Evolutionary conservation across 2,888 invertebrate species (phyloP).

Genomic region (Eristalis tenax): DNA sequence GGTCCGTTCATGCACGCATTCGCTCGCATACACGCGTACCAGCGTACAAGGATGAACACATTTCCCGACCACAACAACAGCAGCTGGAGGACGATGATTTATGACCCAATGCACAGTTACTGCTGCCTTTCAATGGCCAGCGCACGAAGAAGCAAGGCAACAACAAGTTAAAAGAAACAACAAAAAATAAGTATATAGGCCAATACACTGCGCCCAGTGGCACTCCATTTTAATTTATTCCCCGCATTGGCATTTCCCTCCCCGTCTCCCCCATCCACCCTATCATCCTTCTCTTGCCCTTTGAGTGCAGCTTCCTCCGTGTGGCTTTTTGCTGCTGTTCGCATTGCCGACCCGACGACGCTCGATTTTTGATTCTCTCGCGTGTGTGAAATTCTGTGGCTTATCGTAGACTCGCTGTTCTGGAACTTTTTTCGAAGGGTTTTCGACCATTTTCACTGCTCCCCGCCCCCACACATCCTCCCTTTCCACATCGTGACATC

Average conservation of each 20-base stretch:
- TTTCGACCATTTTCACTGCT: neutral
- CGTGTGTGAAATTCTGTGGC: conserved; percentile 21
- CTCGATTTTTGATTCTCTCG: conserved; percentile 1
- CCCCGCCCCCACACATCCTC: neutral
- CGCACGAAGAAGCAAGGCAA: neutral
- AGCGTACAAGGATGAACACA: neutral
- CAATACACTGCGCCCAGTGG: conserved; percentile 54
- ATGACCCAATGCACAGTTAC: conserved; percentile 20
- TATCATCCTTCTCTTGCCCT: conserved; percentile 1
- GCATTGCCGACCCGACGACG: neutral
- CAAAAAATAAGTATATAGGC: conserved; percentile 30
- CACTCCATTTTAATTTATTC: conserved; percentile 68
- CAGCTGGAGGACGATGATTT: conserved; percentile 35
- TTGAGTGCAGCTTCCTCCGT: conserved; percentile 33
- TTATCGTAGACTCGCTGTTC: conserved; percentile 13
- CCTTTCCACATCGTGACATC: neutral
- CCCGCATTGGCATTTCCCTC: conserved; percentile 50
- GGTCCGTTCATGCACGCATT: neutral
- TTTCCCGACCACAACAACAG: conserved; percentile 37
- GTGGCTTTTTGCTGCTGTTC: conserved; percentile 1
- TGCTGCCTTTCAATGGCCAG: neutral
- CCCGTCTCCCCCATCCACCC: neutral
- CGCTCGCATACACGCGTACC: neutral
- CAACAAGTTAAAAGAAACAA: conserved; percentile 1
- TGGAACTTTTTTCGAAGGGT: neutral